phyloP scores from a whole-genome alignment of 2,888 invertebrate species.

The Pilophorus perplexus region DNA sequence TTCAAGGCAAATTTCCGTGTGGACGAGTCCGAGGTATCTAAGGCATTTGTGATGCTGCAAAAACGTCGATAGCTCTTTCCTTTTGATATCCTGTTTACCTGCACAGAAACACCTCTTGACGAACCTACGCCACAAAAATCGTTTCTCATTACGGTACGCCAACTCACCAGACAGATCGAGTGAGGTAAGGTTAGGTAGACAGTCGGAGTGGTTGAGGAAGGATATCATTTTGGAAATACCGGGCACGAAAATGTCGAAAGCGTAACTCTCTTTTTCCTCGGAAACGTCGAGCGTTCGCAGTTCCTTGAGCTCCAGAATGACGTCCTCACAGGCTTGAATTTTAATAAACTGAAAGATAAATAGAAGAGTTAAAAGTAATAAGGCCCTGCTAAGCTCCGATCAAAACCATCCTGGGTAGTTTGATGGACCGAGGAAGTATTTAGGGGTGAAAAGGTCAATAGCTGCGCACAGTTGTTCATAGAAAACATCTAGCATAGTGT shows the following conservation, averaged over 20 bases:
- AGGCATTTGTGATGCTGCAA: constrained; percentile 55
- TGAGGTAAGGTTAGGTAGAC: constrained; percentile 59
- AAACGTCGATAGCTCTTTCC: constrained; percentile 55
- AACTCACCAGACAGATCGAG: constrained; percentile 67
- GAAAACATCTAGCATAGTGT: no score
- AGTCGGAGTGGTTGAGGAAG: constrained; percentile 55
- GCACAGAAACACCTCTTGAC: background rate
- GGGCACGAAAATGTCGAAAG: constrained; percentile 55
- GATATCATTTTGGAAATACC: constrained; percentile 53
- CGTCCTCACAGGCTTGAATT: constrained; percentile 52
- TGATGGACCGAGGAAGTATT: no score
- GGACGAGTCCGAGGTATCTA: constrained; percentile 59
- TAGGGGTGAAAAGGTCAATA: no score
- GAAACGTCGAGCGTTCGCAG: constrained; percentile 60
- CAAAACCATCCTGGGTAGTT: no score
- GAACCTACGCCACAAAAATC: background rate
- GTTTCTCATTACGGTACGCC: no score
- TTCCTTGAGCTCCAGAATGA: constrained; percentile 57
- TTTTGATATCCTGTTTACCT: constrained; percentile 58
- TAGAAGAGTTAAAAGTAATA: background rate
- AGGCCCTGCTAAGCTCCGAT: no score
- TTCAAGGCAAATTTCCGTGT: constrained; percentile 58
- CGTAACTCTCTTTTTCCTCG: constrained; percentile 56
- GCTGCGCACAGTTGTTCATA: no score
- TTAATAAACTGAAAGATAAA: constrained; percentile 46